These are phyloP conservation scores for Leistus spinibarbis DNA, from an alignment of 2,888 invertebrate species.

Conservation along the genomic window DNA sequence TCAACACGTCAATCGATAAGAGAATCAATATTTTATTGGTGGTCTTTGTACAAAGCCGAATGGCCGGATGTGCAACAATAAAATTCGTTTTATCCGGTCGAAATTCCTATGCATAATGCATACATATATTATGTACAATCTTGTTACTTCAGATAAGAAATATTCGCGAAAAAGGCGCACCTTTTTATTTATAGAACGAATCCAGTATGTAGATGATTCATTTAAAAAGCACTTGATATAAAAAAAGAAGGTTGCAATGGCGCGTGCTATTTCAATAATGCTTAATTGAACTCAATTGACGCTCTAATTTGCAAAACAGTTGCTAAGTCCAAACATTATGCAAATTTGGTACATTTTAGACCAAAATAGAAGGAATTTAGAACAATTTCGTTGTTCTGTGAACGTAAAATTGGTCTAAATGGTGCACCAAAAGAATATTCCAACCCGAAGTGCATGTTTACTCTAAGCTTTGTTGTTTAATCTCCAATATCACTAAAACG, in stretches of 20 bases:
- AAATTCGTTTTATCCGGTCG: neutral
- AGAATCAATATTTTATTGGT: neutral
- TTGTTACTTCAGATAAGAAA: neutral
- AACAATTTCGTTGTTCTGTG: neutral
- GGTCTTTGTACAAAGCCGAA: neutral
- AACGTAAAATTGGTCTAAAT: neutral
- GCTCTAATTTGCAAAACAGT: neutral
- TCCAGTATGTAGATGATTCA: neutral
- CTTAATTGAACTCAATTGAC: slow-evolving; percentile 5
- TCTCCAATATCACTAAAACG: no score
- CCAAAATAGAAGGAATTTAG: neutral
- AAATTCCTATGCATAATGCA: neutral
- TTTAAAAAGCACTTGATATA: neutral
- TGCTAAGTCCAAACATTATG: no score
- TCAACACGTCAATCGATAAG: neutral
- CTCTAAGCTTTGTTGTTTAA: no score
- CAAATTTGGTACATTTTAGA: neutral
- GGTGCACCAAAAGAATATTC: neutral
- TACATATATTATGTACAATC: neutral
- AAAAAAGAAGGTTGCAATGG: neutral
- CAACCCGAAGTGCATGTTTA: no score
- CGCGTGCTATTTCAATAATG: neutral
- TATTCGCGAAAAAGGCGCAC: neutral
- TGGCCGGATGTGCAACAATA: neutral
- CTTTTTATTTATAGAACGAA: neutral